Evolutionary conservation across 2,113 vertebrate genomes (phyloP).

Genomic region (Oostethus manadensis): DNA sequence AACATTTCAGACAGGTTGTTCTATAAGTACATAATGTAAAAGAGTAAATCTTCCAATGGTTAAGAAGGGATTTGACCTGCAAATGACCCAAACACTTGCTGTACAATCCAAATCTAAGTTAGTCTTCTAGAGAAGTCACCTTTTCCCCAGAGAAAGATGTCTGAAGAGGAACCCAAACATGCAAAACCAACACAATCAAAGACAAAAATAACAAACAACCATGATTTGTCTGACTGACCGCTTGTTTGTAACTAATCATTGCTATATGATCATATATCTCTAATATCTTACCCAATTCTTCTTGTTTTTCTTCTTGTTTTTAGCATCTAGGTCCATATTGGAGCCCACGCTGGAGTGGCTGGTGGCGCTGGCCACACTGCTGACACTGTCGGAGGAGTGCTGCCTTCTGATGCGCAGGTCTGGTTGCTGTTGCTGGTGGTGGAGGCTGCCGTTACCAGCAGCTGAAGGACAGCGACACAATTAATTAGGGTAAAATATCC

Average conservation of each 20-base stretch:
- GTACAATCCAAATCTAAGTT: background rate
- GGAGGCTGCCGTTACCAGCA: slow-evolving; percentile 54
- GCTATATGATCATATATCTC: background rate
- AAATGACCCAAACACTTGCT: slow-evolving; percentile 17
- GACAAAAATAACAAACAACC: background rate
- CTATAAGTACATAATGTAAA: background rate
- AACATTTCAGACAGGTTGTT: background rate
- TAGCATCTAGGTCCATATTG: slow-evolving; percentile 88
- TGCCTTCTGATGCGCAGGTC: slow-evolving; percentile 93
- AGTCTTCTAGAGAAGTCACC: slow-evolving; percentile 53
- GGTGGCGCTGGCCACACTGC: slow-evolving; percentile 93
- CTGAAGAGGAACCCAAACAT: slow-evolving; percentile 45
- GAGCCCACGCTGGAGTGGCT: slow-evolving; percentile 97
- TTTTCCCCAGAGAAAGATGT: slow-evolving; percentile 71
- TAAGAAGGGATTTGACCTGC: background rate
- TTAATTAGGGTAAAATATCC: background rate
- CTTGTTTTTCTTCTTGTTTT: slow-evolving; percentile 90
- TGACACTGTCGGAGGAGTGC: slow-evolving; percentile 95
- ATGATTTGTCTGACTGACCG: background rate
- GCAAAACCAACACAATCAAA: slow-evolving; percentile 26
- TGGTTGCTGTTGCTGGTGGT: slow-evolving; percentile 75
- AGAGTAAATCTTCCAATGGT: background rate
- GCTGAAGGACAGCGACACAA: slow-evolving; percentile 20
- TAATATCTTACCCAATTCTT: slow-evolving; percentile 89
- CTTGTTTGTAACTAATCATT: background rate